Evolutionary conservation across 2,113 vertebrate species (phyloP).

Genomic region (Pituophis catenifer): DNA sequence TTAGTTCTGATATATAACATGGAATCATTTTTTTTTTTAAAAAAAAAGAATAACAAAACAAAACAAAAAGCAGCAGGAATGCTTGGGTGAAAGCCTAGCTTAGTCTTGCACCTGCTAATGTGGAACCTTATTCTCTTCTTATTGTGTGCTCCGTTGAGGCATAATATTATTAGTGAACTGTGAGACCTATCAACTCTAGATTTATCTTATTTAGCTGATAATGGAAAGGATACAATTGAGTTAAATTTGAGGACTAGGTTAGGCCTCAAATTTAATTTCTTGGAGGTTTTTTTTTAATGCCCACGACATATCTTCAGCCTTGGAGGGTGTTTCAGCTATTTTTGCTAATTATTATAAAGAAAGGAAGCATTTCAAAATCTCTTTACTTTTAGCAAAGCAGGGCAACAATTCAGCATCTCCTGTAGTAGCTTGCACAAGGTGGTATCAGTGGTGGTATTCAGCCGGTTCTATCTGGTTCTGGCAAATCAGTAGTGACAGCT

Average conservation of each 20-base stretch:
- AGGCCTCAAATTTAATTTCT: background rate
- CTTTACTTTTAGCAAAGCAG: background rate
- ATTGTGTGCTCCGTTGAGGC: rapidly evolving
- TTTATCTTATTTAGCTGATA: background rate
- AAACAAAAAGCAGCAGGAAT: slow-evolving; percentile 51
- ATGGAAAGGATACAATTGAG: background rate
- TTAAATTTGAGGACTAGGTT: background rate
- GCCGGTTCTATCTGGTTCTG: too few relatives aligned
- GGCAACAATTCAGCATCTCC: background rate
- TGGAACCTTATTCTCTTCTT: slow-evolving; percentile 32
- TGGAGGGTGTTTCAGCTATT: background rate
- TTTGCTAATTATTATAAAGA: background rate
- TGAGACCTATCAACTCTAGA: background rate
- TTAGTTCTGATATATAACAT: slow-evolving; percentile 64
- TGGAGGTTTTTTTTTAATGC: background rate
- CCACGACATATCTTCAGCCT: too few relatives aligned
- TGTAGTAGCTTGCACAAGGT: background rate
- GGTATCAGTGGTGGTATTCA: background rate
- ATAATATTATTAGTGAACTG: slow-evolving; percentile 29
- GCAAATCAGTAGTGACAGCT: too few relatives aligned
- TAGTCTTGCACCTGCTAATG: slow-evolving; percentile 22
- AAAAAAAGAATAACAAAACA: background rate
- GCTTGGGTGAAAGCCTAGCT: slow-evolving; percentile 53
- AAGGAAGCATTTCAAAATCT: background rate
- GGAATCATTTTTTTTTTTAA: slow-evolving; percentile 54